These are phyloP conservation scores for Silurus glanis DNA, from an alignment of 2,113 vertebrate genomes.

Conservation along the genomic window DNA sequence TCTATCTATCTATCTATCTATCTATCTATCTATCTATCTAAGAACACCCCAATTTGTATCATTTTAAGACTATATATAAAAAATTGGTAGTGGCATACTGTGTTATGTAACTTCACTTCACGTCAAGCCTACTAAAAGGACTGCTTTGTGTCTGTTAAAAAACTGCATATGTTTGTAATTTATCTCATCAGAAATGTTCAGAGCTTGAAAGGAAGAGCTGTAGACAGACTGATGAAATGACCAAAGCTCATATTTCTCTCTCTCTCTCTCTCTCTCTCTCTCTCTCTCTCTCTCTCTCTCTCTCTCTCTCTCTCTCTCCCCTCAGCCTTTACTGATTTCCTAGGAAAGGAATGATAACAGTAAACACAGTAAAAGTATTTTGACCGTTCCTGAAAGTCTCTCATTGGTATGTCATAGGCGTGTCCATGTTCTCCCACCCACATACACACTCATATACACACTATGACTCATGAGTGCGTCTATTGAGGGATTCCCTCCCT, in stretches of 20 bases:
- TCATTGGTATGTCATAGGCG: constrained; percentile 25
- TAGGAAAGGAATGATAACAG: constrained; percentile 2
- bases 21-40: no score
- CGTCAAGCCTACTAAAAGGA: not conserved
- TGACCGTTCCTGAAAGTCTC: constrained; percentile 42
- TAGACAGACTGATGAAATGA: not conserved
- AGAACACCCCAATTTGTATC: no score
- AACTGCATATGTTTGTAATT: not conserved
- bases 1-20: no score
- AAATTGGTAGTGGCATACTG: not conserved
- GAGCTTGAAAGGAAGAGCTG: not conserved
- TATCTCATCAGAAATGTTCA: not conserved
- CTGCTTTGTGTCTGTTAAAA: not conserved
- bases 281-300: constrained; percentile 12
- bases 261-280: not conserved
- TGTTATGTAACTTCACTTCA: not conserved
- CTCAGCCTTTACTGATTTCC: constrained; percentile 33
- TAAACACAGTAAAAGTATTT: constrained; percentile 13
- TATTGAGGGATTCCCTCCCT: constrained; percentile 35
- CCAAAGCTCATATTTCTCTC: constrained; percentile 3
- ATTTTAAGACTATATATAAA: no score
- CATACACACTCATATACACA: constrained; percentile 20
- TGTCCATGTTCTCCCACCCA: not conserved
- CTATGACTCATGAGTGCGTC: constrained; percentile 26
- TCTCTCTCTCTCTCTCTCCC: constrained; percentile 21